Base-by-base conservation (phyloP, 2,113 vertebrate genomes). In the Nannobrachium achirus region DNA sequence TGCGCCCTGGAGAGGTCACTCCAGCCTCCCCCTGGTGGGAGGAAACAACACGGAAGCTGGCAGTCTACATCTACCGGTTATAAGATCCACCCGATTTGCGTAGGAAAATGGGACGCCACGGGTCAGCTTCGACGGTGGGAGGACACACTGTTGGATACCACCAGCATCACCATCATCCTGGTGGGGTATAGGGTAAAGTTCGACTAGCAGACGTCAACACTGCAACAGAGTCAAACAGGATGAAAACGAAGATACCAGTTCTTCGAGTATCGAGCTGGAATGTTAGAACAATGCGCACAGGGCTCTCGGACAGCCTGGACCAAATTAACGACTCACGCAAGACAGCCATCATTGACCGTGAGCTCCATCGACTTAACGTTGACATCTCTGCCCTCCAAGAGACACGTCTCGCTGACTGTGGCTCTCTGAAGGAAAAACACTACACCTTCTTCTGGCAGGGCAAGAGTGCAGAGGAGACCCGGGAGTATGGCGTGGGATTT, bases 371-470 rank as follows among this genome's bases (percentile, higher is more conserved):
- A 15, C 10, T 57, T 7, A 8, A 58, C 0, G 9, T 49, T 13
- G 44, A 68, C 44, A 49, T 68, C 2, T 42, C 40, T 11, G 25
- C 7, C 11, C 42, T 48, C 9, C 44, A 69, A 20, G 53, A 69
- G 10, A 49, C 13, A 25, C 15, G 8, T 33, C 44, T 58, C 10
- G 10, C 15, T 0, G 55, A 38, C 14, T 49, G 8, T 58, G 7
- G 10, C 15, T 0, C 44, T 15, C 14, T 49, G 8, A 57, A 4
- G 20, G 66, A 68, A 14, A 16, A 19, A 19, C 10, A 68, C 50
- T 68, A 18, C 19, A 58, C 41, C 4, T 55, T 66, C 18, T 66
- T 55, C 40, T 56, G 40, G 63, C 50, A 66, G 16, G 50, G 16
- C 8, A 53, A 52, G 20, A 10, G n/a, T 8, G 1, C 41, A 33